Base-by-base conservation (phyloP, 2,113 vertebrate genomes). In the Elgaria multicarinata region DNA sequence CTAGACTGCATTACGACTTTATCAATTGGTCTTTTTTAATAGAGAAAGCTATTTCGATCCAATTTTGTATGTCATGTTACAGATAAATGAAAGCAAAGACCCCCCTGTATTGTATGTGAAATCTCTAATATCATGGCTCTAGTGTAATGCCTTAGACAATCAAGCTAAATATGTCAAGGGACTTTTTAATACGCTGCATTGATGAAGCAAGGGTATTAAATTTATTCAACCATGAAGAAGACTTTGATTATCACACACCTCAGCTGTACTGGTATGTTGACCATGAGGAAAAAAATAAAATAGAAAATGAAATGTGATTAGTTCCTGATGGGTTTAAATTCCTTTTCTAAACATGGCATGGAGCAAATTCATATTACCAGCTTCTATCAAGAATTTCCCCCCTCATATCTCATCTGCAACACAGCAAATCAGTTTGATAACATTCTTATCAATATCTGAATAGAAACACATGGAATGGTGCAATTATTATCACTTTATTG, bases 241-340 rank as follows among this genome's bases (percentile, higher is more conserved):
- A 90, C 85, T 97, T 97, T 97, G 97, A 97, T 97, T 97, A 96
- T 95, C 93, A 91, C 58, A 94, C 90, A 97, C 93, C 94, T 97
- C 95, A 92, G 95, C 93, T 91, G 26, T 78, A 96, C 93, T 84
- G 72, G 89, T 83, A 78, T 94, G 90, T 95, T 97, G 97, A 96
- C 95, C 96, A 94, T 1, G 81, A 94, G 90, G 33, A 87, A 95
- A 95, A 91, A 93, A 90, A n/a, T n/a, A n/a, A 94, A 89, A 83
- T 87, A 92, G 91, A 96, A 96, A 97, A 95, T 96, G 91, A 96
- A 97, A 96, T 96, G 94, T 96, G 94, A 97, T 97, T 97, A 97
- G 94, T 89, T 96, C 92, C 90, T 96, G 94, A 97, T 96, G 94
- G 95, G 92, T 50, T 95, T 89, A 97, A 96, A 96, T 96, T 95